Base-by-base conservation (phyloP, 2,888 invertebrate species). In the Holacanthella duospinosa region DNA sequence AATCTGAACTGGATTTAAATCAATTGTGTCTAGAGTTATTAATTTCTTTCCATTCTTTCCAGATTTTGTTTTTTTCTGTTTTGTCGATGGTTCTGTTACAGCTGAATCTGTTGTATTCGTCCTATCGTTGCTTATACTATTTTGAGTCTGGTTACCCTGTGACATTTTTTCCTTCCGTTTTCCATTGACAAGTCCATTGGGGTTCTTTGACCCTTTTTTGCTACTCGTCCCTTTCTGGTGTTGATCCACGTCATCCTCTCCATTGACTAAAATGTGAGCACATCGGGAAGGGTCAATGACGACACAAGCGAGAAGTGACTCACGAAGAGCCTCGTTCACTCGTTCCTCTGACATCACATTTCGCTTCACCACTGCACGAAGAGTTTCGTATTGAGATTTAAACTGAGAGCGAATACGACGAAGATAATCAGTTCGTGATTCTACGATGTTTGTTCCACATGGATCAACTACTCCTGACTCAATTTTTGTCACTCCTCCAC, bases 361-460 rank as follows among this genome's bases (percentile, higher is more conserved):
- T 2, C 64, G 48, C 53, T 66, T 68, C 9, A 62, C 64, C 16
- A 68, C 66, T 25, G 65, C 64, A 43, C 63, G 66, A 48, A 72
- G 66, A 19, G 65, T 66, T 64, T 66, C 67, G 62, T 69, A 71
- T 55, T 71, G 72, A 6, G 63, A 64, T 55, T 69, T 68, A 48
- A 72, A 68, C 16, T 69, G 63, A 27, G 64, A 63, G 29, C 71
- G 66, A 55, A 72, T 71, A 43, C 66, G 62, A 58, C 61, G 63
- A 27, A 72, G 59, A 62, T 70, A 72, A 43, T 71, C 67, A 48
- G 67, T 65, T 36, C 72, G 29, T 43, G 64, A 56, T 64, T 71
- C 68, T 25, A 4, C 4, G 9, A n/a, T 6, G 54, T 24, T 25
- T 53, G 21, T 6, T n/a, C 9, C n/a, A 26, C 21, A 9, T 27